A percentile compares a stretch with the other conserved stretches of the same genome.
phyloP scores from a whole-genome alignment of 2,113 vertebrate species.

The Eudyptes chrysolophus region DNA sequence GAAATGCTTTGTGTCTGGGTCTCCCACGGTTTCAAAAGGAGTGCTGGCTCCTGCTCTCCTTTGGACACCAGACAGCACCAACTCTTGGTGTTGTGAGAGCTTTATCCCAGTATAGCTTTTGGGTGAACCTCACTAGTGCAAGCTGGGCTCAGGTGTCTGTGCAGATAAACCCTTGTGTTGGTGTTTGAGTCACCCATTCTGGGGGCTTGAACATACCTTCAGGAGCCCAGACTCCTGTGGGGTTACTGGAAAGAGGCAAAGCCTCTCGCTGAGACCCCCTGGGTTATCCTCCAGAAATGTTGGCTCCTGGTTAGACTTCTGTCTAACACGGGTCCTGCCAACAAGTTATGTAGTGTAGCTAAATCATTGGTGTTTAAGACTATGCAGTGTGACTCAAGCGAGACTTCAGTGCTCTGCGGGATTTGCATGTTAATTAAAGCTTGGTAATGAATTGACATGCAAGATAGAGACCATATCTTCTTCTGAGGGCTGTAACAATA shows the following conservation, averaged over 20 bases:
- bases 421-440: not conserved
- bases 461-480: not conserved
- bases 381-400: not conserved
- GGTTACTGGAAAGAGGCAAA: not conserved
- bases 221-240: not conserved
- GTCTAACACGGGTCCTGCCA: not conserved
- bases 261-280: not conserved
- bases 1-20: not conserved
- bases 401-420: not conserved
- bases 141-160: not conserved
- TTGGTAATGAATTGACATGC: not conserved
- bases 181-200: not conserved
- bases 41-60: not conserved
- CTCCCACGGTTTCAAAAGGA: not conserved
- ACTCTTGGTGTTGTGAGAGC: not conserved
- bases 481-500: not conserved
- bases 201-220: not conserved
- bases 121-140: not conserved
- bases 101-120: not conserved
- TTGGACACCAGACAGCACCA: not conserved
- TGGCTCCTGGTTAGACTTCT: not conserved
- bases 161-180: not conserved
- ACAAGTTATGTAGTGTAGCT: not conserved
- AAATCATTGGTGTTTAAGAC: not conserved
- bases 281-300: not conserved